Percentiles rank a stretch among this genome's conserved stretches.
Conservation (phyloP, 1,140 invertebrate species). For the Drosophila bocki region DNA sequence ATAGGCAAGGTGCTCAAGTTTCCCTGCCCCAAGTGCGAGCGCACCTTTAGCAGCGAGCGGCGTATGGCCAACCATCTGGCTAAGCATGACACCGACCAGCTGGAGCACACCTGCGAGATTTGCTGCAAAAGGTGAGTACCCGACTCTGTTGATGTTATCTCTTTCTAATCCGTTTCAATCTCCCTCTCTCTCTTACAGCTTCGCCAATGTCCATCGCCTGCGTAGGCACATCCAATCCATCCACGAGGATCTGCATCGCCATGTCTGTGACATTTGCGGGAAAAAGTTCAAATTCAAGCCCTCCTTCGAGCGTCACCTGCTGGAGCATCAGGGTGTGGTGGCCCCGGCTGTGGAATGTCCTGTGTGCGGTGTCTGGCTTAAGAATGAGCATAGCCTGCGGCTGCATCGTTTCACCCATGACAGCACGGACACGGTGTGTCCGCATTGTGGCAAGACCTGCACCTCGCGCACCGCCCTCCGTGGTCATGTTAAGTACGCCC, state of each 20-base stretch:
- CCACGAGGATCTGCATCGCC: conserved; percentile 73
- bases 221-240: conserved; percentile 74
- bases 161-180: not conserved
- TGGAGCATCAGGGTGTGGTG: conserved; percentile 74
- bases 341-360: conserved; percentile 70
- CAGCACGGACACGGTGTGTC: conserved; percentile 64
- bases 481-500: conserved; percentile 74
- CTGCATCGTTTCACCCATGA: conserved; percentile 73
- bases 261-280: conserved; percentile 80
- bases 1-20: conserved; percentile 60
- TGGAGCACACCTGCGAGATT: conserved; percentile 71
- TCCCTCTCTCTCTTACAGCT: conserved; percentile 33
- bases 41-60: conserved; percentile 68
- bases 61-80: conserved; percentile 64
- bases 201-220: conserved; percentile 67
- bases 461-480: conserved; percentile 66
- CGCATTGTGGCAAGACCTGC: conserved; percentile 68
- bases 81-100: conserved; percentile 72
- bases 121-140: conserved; percentile 64
- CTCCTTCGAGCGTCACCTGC: conserved; percentile 71
- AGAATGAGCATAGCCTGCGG: conserved; percentile 74
- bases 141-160: not conserved
- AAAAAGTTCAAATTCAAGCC: conserved; percentile 81
- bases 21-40: conserved; percentile 72
- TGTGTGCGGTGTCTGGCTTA: conserved; percentile 72